Conservation (phyloP, 2,113 vertebrate genomes). For the Cottus gobio region DNA sequence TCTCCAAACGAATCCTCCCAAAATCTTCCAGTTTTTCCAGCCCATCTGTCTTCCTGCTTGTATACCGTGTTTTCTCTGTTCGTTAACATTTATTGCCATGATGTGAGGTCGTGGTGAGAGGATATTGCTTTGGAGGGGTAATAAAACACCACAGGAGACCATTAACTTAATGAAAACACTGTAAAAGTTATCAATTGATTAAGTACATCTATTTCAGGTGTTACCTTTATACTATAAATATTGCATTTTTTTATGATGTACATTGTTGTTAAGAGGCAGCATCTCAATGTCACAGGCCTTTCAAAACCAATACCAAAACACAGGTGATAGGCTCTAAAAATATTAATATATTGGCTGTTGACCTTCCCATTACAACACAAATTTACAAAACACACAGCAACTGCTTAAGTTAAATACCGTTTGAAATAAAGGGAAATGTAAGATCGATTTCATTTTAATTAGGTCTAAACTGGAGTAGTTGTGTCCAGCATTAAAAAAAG, state of each 20-base stretch:
- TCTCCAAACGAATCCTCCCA: neutral
- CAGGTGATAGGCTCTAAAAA: neutral
- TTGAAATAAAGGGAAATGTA: neutral
- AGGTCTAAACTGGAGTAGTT: neutral
- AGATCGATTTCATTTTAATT: neutral
- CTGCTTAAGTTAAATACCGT: neutral
- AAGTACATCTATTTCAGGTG: slow-evolving; percentile 57
- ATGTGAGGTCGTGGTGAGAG: slow-evolving; percentile 63
- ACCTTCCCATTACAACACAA: neutral
- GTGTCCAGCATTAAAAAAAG: neutral
- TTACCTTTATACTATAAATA: slow-evolving; percentile 47
- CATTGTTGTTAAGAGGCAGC: slow-evolving; percentile 33
- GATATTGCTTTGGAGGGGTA: slow-evolving; percentile 70
- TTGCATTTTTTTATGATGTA: slow-evolving; percentile 29
- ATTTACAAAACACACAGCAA: neutral
- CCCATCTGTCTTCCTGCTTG: neutral
- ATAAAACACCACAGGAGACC: slow-evolving; percentile 74
- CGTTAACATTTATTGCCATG: slow-evolving; percentile 69
- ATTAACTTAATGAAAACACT: slow-evolving; percentile 83
- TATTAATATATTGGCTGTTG: neutral
- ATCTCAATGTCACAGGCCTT: slow-evolving; percentile 28
- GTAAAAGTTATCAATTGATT: slow-evolving; percentile 72
- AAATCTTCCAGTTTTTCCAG: slow-evolving; percentile 3
- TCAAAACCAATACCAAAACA: neutral
- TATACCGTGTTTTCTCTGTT: slow-evolving; percentile 27